phyloP scores from a whole-genome alignment of 2,888 invertebrate genomes.

The Thelaira solivaga region DNA sequence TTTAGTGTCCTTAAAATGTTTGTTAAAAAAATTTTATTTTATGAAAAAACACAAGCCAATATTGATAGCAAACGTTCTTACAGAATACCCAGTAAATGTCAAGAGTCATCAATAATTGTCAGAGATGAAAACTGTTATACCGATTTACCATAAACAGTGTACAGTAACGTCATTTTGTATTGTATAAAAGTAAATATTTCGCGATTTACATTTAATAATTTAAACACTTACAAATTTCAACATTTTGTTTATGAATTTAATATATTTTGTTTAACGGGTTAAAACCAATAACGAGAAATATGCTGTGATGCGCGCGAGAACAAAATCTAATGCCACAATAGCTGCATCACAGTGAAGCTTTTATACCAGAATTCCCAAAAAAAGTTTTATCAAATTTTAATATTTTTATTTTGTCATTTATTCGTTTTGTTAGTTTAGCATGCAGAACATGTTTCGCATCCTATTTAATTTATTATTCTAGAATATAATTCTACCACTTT shows the following conservation, averaged over 20 bases:
- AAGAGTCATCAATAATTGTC: no score
- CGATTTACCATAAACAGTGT: no score
- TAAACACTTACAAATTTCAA: constrained; percentile 71
- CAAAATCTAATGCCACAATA: constrained; percentile 61
- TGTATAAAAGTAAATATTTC: background rate
- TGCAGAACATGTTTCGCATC: constrained; percentile 74
- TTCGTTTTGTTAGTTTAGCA: constrained; percentile 66
- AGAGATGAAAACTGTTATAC: no score
- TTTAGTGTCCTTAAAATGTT: no score
- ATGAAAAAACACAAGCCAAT: no score
- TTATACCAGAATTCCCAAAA: constrained; percentile 64
- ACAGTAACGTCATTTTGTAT: no score
- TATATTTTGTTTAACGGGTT: background rate
- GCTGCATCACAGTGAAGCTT: constrained; percentile 64
- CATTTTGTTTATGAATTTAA: constrained; percentile 64
- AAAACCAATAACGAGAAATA: constrained; percentile 53
- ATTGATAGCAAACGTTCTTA: no score
- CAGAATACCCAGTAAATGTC: no score
- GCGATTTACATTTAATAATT: background rate
- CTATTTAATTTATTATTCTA: constrained; percentile 64
- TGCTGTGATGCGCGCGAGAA: constrained; percentile 64
- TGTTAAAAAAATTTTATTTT: no score
- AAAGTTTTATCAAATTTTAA: background rate
- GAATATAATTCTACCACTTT: background rate
- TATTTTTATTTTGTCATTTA: background rate